Percentiles rank a stretch among this genome's conserved stretches.
Conservation (phyloP, 1,140 invertebrate species). For the Euschistus heros region DNA sequence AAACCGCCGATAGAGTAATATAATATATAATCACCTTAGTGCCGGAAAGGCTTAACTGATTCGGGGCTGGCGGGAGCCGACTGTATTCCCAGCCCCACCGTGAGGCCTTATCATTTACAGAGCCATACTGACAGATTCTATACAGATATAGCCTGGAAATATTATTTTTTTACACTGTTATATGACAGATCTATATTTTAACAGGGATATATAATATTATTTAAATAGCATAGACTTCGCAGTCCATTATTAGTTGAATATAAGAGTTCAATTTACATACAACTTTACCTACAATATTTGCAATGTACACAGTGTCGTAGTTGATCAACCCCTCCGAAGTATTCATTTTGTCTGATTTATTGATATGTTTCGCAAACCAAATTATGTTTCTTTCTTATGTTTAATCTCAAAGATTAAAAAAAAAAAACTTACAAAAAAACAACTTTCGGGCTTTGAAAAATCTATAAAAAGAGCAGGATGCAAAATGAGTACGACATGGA, state of each 20-base stretch:
- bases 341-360: constrained; percentile 6
- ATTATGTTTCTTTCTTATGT: too few species aligned
- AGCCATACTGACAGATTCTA: constrained; percentile 7
- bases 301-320: constrained; percentile 8
- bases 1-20: background rate
- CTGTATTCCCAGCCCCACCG: background rate
- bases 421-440: too few species aligned
- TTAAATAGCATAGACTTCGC: constrained; percentile 10
- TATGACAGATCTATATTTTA: constrained; percentile 24
- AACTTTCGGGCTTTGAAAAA: too few species aligned
- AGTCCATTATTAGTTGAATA: constrained; percentile 14
- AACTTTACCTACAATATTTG: constrained; percentile 3
- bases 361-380: too few species aligned
- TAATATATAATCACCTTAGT: constrained; percentile 17
- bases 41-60: constrained; percentile 6
- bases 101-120: constrained; percentile 11
- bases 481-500: too few species aligned
- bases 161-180: constrained; percentile 26
- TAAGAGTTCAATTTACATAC: constrained; percentile 14
- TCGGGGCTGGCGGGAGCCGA: background rate
- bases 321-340: background rate
- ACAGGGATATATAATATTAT: constrained; percentile 19
- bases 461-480: too few species aligned
- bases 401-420: too few species aligned
- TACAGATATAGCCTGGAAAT: constrained; percentile 21